Base-by-base conservation (phyloP, 2,888 invertebrate species). In the Ellobium chinense region DNA sequence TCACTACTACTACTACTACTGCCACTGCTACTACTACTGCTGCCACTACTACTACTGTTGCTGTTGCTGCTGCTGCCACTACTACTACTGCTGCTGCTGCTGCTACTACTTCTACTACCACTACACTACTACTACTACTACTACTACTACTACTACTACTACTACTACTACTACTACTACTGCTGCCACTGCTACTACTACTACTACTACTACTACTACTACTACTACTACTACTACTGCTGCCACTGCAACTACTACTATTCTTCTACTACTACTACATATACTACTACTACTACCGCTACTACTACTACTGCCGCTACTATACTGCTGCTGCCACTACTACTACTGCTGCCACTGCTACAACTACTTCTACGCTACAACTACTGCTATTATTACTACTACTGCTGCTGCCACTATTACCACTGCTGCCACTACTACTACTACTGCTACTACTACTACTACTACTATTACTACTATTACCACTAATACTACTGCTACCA, bases 391-490 rank as follows among this genome's bases (percentile, higher is more conserved):
- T 36, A 69, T 39, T 39, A 9, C 69, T 69, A 39, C 36, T 39
- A 69, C 37, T 69, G 37, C 69, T 69, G 24, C 69, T 69, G 27
- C 69, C 37, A 39, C 69, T 39, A 9, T 39, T 69, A 69, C 37
- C 27, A 69, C 69, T 69, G 2, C 69, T 39, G 37, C 69, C 37
- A 69, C 37, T 69, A 9, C 69, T 69, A 9, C 46, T 69, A 9
- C 69, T 69, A 5, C 69, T 76, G 76, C 69, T 75, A 65, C 80
- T 75, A 76, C 76, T 81, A 82, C 80, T 81, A 81, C 80, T 81
- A 76, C 80, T 82, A 81, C 80, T 82, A 82, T 76, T 82, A 82
- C 82, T 81, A 77, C 82, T 77, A n/a, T n/a, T n/a, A n/a, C n/a
- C n/a, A n/a, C n/a, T n/a, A n/a, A n/a, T n/a, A n/a, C n/a, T n/a